Conservation (phyloP, 2,888 invertebrate genomes). For the Catonia carolina region DNA sequence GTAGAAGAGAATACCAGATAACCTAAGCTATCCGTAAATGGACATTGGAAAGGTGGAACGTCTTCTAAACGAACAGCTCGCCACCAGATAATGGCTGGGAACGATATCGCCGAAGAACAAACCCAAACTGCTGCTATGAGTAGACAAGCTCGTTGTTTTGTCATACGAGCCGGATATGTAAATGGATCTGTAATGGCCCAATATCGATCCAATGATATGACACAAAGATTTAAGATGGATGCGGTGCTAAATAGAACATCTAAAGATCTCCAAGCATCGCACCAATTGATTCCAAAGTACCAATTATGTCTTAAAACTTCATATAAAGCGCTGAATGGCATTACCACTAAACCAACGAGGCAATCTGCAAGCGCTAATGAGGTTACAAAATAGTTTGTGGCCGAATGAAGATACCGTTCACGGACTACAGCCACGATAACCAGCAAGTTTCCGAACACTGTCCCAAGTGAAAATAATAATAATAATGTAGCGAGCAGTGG, state of each 20-base stretch:
- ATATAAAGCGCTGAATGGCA: slow-evolving; percentile 93
- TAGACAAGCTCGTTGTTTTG: slow-evolving; percentile 73
- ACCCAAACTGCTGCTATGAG: slow-evolving; percentile 94
- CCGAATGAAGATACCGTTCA: slow-evolving; percentile 90
- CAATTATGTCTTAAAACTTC: slow-evolving; percentile 86
- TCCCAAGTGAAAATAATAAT: slow-evolving; percentile 80
- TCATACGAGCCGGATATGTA: slow-evolving; percentile 93
- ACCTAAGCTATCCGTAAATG: slow-evolving; percentile 93
- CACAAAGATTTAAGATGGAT: slow-evolving; percentile 93
- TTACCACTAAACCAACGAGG: slow-evolving; percentile 91
- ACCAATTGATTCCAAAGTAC: slow-evolving; percentile 94
- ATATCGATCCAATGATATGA: slow-evolving; percentile 92
- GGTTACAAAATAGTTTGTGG: slow-evolving; percentile 96
- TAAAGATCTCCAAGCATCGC: slow-evolving; percentile 94
- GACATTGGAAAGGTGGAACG: slow-evolving; percentile 78
- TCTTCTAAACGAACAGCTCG: slow-evolving; percentile 75
- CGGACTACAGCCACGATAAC: slow-evolving; percentile 90
- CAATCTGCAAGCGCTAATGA: slow-evolving; percentile 96
- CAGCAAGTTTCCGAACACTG: slow-evolving; percentile 90
- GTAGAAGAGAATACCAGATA: slow-evolving; percentile 96
- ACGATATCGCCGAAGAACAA: slow-evolving; percentile 93
- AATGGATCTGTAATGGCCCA: slow-evolving; percentile 99
- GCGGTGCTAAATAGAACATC: slow-evolving; percentile 97
- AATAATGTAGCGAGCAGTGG: slow-evolving; percentile 73
- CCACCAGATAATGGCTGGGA: slow-evolving; percentile 97